These are phyloP conservation scores for Himalopsyche tibetana DNA, from an alignment of 2,888 invertebrate genomes.

Conservation along the genomic window DNA sequence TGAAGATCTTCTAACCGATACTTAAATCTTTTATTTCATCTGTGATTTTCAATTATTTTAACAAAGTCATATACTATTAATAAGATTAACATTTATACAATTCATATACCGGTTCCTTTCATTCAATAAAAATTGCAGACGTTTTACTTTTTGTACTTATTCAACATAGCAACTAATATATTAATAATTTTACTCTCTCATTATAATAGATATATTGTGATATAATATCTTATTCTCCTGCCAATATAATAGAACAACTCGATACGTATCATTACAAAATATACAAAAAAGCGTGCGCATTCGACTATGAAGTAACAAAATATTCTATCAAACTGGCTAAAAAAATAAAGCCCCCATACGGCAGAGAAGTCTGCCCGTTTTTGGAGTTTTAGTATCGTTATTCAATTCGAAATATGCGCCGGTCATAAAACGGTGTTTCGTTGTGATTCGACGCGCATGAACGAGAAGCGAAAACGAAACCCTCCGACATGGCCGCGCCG, in stretches of 20 bases:
- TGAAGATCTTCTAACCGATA: not conserved
- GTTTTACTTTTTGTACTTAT: conserved; percentile 33
- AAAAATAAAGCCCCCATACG: conserved; percentile 5
- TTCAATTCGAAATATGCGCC: conserved; percentile 42
- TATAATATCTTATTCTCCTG: conserved; percentile 20
- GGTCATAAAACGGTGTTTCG: conserved; percentile 40
- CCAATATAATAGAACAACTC: conserved; percentile 18
- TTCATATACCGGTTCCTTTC: not conserved
- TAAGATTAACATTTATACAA: conserved; percentile 5
- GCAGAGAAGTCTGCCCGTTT: conserved; percentile 7
- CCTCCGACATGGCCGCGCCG: conserved; percentile 28
- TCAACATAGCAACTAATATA: not conserved
- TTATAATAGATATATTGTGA: conserved; percentile 13
- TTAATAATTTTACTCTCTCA: not conserved
- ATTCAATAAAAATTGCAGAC: not conserved
- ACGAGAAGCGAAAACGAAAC: conserved; percentile 36
- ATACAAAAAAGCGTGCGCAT: conserved; percentile 19
- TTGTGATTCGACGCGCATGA: conserved; percentile 42
- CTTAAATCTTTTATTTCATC: not conserved
- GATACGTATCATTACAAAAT: conserved; percentile 38
- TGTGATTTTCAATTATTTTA: conserved; percentile 6
- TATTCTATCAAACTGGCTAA: conserved; percentile 6
- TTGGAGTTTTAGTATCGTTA: conserved; percentile 40
- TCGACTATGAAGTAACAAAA: conserved; percentile 8
- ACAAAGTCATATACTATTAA: not conserved